phyloP scores from a whole-genome alignment of 1,140 invertebrate species.

The Drosophila lini region DNA sequence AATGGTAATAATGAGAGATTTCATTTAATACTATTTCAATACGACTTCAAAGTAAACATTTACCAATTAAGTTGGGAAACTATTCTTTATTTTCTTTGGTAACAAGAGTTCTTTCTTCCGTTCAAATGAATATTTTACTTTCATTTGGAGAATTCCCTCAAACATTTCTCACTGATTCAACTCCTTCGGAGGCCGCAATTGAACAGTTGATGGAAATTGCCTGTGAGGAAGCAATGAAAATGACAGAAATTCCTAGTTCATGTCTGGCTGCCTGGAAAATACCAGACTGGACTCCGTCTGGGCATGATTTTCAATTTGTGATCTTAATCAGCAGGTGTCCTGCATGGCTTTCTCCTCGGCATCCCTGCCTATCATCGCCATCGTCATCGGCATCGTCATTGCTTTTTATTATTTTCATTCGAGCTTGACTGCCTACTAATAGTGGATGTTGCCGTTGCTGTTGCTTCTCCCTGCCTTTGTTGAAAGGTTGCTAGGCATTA shows the following conservation, averaged over 20 bases:
- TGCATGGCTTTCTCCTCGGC: constrained; percentile 40
- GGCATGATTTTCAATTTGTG: constrained; percentile 82
- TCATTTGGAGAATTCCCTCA: too few relatives aligned
- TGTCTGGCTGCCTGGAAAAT: neutral
- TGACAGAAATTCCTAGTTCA: constrained; percentile 38
- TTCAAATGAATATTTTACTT: neutral
- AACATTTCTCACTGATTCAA: neutral
- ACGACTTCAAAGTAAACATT: constrained; percentile 2
- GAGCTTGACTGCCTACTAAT: constrained; percentile 72
- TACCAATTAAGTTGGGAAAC: neutral
- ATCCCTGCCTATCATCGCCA: constrained; percentile 8
- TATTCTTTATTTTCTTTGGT: neutral
- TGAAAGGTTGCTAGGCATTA: constrained; percentile 77
- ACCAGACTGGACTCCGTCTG: constrained; percentile 1
- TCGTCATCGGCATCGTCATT: constrained; percentile 56
- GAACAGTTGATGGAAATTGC: constrained; percentile 33
- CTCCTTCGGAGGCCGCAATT: constrained; percentile 3
- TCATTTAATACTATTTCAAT: neutral
- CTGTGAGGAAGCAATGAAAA: constrained; percentile 41
- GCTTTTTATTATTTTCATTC: constrained; percentile 80
- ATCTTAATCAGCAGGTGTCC: constrained; percentile 84
- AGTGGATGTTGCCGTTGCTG: constrained; percentile 50
- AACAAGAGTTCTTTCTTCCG: neutral
- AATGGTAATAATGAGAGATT: neutral
- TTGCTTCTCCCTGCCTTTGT: constrained; percentile 55